A percentile compares a stretch with the other conserved stretches of the same genome.
phyloP scores from a whole-genome alignment of 2,888 invertebrate species.

The Drosophila monieri region DNA sequence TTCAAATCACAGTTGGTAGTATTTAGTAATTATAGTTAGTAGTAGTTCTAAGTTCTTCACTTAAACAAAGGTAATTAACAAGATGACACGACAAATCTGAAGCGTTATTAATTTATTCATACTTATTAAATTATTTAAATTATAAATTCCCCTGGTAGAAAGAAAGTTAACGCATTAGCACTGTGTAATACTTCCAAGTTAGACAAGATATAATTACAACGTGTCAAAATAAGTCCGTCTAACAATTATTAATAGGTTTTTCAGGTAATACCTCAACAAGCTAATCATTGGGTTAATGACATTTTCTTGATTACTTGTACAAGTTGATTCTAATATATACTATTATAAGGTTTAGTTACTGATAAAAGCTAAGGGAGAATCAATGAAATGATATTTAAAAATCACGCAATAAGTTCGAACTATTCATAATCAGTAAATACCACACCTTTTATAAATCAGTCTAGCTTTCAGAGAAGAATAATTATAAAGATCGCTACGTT shows the following conservation, averaged over 20 bases:
- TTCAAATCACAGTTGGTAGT: too few species aligned
- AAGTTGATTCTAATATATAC: not conserved
- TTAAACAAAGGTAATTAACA: not conserved
- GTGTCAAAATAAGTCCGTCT: not conserved
- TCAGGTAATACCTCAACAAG: constrained; percentile 1
- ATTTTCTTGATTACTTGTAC: not conserved
- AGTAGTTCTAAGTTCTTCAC: not conserved
- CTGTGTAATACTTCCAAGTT: not conserved
- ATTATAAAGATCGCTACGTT: not conserved
- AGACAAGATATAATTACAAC: constrained; percentile 1
- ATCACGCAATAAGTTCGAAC: not conserved
- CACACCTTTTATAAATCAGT: not conserved
- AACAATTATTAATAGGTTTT: not conserved
- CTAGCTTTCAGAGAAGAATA: not conserved
- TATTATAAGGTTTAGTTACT: not conserved
- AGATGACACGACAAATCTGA: not conserved
- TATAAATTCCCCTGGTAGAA: not conserved
- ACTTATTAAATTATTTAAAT: not conserved
- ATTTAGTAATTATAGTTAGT: too few species aligned
- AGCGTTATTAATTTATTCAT: not conserved
- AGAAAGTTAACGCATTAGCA: constrained; percentile 1
- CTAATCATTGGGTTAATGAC: not conserved
- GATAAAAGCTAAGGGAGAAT: not conserved
- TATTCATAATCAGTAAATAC: not conserved
- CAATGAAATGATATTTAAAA: not conserved